Base-by-base conservation (phyloP, 2,888 invertebrate genomes). In the Glyphotaelius pellucidus region DNA sequence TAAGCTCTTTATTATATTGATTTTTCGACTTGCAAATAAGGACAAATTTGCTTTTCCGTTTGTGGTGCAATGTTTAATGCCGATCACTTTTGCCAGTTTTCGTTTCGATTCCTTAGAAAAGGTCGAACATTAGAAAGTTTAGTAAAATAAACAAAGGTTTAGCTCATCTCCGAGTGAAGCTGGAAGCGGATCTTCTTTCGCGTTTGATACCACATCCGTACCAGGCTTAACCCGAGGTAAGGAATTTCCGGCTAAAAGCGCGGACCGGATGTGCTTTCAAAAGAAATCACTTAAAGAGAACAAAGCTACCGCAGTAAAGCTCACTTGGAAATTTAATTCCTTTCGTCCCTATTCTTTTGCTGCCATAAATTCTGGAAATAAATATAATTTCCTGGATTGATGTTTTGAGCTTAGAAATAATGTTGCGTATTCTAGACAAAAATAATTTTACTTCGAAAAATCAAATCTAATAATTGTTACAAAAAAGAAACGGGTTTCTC, bases 211-310 rank as follows among this genome's bases (percentile, higher is more conserved):
- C 79, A 89, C 88, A 79, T 89, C 88, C 88, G 80, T 38, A 89
- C 79, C 88, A 79, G 79, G 88, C 88, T 89, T 89, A 89, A 89
- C 88, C 89, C 89, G 89, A 91, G 89, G 91, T 85, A 80, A 92
- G 84, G 88, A 80, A 87, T 90, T 92, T 92, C 92, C 92, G 90
- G 91, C 80, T 84, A 35, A 81, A 91, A 83, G 88, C 88, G 42
- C 67, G 89, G 67, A 83, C 79, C 91, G 91, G 91, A 91, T 89
- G 90, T 79, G 84, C 87, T 91, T 91, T 91, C 89, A 87, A 91
- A 91, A 91, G 91, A 91, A 91, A 91, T 91, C 91, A 91, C 90
- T 91, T 91, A 91, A 84, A 42, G 47, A 85, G 90, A 91, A 90
- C 90, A 91, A 91, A 91, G 85, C 89, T 31, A 80, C 31, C 84